Base-by-base conservation (phyloP, 2,888 invertebrate genomes). In the Acleris holmiana region DNA sequence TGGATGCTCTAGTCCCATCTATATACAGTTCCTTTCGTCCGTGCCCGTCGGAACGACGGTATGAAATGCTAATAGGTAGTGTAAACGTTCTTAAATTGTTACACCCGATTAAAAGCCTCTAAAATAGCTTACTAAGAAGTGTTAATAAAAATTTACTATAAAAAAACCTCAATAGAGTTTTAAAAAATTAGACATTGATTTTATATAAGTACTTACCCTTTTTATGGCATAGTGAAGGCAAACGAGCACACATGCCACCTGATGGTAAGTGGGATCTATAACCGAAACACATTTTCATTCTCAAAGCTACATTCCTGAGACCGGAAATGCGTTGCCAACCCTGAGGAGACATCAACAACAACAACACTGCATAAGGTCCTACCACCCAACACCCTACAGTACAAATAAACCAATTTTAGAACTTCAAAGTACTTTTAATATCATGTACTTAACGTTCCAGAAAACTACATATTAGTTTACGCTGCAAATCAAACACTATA, bases 1-100 rank as follows among this genome's bases (percentile, higher is more conserved):
- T 86, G 80, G 83, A 86, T 86, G 81, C 80, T 75, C 78, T 78
- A 67, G 17, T 56, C 48, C 29, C 54, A 48, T 65, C 49, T 60
- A 65, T 60, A 60, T 55, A 65, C 65, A 65, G 55, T 65, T 65
- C 55, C 54, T 60, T 65, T 55, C 44, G 46, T 41, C 15, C 41
- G 13, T 40, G 53, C 58, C 58, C 29, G 19, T 29, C 15, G 49
- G 18, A 23, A 64, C 59, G 64, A 59, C 44, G 29, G 64, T 48
- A 44, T 23, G 44, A 50, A 65, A 65, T 60, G 49, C 55, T 54
- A 65, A 55, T 59, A 65, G 55, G 48, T 18, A 50, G 35, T 49
- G 47, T 64, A 65, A 64, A 54, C 48, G 55, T 50, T 55, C 49
- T 23, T 65, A 55, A 60, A 60, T 50, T 44, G 44, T 21, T 50